Evolutionary conservation across 2,888 invertebrate genomes (phyloP).

Genomic region (Diplazon laetatorius): DNA sequence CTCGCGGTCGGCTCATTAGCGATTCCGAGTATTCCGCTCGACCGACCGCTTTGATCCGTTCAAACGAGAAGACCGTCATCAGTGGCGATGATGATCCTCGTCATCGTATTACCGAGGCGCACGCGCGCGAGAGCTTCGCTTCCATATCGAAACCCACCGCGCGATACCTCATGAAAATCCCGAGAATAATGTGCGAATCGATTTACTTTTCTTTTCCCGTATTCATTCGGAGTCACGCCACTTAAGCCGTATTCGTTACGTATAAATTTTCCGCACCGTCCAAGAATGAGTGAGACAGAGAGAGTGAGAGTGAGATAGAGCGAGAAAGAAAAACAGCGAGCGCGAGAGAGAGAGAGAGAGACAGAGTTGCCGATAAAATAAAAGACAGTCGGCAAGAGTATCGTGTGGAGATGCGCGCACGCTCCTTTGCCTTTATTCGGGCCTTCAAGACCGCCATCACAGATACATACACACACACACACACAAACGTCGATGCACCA

Average conservation of each 20-base stretch:
- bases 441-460: slow-evolving; percentile 51
- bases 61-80: slow-evolving; percentile 23
- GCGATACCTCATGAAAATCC: slow-evolving; percentile 44
- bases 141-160: slow-evolving; percentile 50
- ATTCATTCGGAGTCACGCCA: slow-evolving; percentile 36
- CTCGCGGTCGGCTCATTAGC: slow-evolving; percentile 52
- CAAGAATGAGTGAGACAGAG: too few species aligned
- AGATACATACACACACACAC: too few species aligned
- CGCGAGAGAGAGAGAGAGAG: slow-evolving; percentile 2
- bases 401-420: slow-evolving; percentile 14
- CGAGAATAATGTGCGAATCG: slow-evolving; percentile 43
- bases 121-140: slow-evolving; percentile 37
- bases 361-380: slow-evolving; percentile 8
- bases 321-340: slow-evolving; percentile 2
- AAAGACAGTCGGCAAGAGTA: slow-evolving; percentile 38
- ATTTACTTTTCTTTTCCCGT: slow-evolving; percentile 38
- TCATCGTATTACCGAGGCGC: slow-evolving; percentile 26
- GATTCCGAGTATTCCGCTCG: slow-evolving; percentile 53
- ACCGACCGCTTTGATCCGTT: slow-evolving; percentile 58
- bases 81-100: slow-evolving; percentile 41
- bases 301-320: slow-evolving; percentile 10
- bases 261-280: slow-evolving; percentile 35
- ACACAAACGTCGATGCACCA: slow-evolving; percentile 48
- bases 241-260: slow-evolving; percentile 53
- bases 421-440: slow-evolving; percentile 68